Evolutionary conservation across 1,140 invertebrate species (phyloP).

Genomic region (Lepidotrigona ventralis): DNA sequence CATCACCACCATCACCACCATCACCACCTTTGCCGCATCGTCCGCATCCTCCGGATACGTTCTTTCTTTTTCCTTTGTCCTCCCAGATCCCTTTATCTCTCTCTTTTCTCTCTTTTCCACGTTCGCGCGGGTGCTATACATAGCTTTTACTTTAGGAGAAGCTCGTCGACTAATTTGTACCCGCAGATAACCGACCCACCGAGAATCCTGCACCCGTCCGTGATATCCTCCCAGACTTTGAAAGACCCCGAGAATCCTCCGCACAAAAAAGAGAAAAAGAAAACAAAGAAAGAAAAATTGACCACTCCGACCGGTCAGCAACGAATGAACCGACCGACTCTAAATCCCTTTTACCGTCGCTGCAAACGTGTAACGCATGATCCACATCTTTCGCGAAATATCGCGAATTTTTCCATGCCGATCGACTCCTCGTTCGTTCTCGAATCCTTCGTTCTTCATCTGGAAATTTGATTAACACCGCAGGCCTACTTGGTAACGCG

Average conservation of each 20-base stretch:
- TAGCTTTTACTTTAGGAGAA: conserved; percentile 77
- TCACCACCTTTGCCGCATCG: conserved; percentile 12
- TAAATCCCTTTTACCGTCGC: not conserved
- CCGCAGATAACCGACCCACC: conserved; percentile 71
- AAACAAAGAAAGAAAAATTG: conserved; percentile 34
- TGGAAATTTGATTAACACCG: conserved; percentile 64
- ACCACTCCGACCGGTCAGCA: conserved; percentile 21
- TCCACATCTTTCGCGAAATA: not conserved
- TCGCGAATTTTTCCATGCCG: not conserved
- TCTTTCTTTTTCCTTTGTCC: conserved; percentile 25
- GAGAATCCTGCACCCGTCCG: conserved; percentile 63
- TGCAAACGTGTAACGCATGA: not conserved
- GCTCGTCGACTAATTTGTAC: conserved; percentile 78
- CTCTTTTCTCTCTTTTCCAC: conserved; percentile 59
- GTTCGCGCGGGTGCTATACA: conserved; percentile 72
- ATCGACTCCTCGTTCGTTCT: not conserved
- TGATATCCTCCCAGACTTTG: conserved; percentile 60
- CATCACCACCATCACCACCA: not conserved
- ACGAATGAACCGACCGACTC: conserved; percentile 35
- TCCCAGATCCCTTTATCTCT: conserved; percentile 3
- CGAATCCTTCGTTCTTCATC: conserved; percentile 3
- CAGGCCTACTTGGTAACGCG: conserved; percentile 47
- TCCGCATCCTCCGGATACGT: conserved; percentile 41
- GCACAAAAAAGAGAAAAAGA: conserved; percentile 1
- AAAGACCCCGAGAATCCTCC: not conserved